Conservation (phyloP, 2,113 vertebrate species). For the Mellivora capensis region DNA sequence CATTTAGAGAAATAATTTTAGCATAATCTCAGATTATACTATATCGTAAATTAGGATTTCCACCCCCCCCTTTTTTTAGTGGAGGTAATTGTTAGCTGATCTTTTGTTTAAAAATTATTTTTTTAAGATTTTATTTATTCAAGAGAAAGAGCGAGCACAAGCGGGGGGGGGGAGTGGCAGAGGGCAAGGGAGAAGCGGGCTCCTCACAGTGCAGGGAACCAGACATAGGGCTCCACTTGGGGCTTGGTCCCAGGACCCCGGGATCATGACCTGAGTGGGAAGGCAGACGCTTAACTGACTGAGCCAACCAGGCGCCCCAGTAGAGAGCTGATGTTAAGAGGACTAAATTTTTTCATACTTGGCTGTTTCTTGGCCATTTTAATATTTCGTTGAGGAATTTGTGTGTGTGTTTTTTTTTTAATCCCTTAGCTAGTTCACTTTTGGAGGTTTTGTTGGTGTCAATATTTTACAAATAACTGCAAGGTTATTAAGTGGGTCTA, state of each 20-base stretch:
- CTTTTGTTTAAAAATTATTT: background rate
- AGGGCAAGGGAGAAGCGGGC: background rate
- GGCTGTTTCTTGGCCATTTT: slow-evolving; percentile 6
- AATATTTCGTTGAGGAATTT: slow-evolving; percentile 36
- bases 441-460: background rate
- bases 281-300: background rate
- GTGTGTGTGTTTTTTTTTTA: background rate
- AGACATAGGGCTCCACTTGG: background rate
- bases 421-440: background rate
- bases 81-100: background rate
- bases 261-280: background rate
- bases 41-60: background rate
- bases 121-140: background rate
- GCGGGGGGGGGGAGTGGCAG: background rate
- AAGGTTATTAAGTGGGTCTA: background rate
- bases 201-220: background rate
- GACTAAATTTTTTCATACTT: slow-evolving; percentile 28
- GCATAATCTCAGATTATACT: background rate
- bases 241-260: background rate
- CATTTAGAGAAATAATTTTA: slow-evolving; percentile 18
- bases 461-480: background rate
- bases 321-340: slow-evolving; percentile 4
- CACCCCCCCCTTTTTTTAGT: background rate
- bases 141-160: too few relatives aligned
- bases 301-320: background rate